Evolutionary conservation across 92 coral and sea anemone species (phyloP), one percentile per base, ranked within the genome.

Genomic region (Nematostella vectensis): DNA sequence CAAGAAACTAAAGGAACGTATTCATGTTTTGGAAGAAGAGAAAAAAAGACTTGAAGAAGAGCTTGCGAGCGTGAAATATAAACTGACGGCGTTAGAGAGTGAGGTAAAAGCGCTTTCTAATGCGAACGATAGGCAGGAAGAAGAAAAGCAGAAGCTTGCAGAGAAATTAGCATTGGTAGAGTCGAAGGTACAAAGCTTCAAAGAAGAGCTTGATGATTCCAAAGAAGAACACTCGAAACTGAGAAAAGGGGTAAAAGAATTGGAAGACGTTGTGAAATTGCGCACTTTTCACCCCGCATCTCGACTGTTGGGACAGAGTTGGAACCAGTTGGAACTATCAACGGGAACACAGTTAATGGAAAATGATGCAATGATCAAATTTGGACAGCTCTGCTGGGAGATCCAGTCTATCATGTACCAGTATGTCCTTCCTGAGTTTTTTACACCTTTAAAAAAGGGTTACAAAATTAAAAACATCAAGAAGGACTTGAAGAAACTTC

Each of bases 151-250:
- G 13, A 28, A 47, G 22, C 47, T 57, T 0, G 50, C 31, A 20
- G 44, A 45, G 15, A 50, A 43, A 54, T 40, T 72, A 12, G 21
- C 19, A 23, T 33, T 47, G 11, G 38, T 52, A 1, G 51, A 57
- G 3, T 27, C 13, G 1, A 36, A 25, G 0, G 15, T 48, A 49
- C 10, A 44, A 11, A 52, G 31, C 16, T 27, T 72, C 4, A 60
- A 37, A 42, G 72, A 64, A 27, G 79, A 63, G 1, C 45, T 57
- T 16, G 67, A 25, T 3, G 47, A 67, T 23, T 38, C 79, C 17
- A 72, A 72, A 31, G 27, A 47, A 2, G 78, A 72, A 58, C 62
- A 72, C n/a, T 17, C 16, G 21, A 64, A 42, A 2, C 72, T 73
- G 16, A 44, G 44, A 19, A 33, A 22, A 8, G 74, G 65, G 12